Conservation (phyloP, 2,888 invertebrate genomes). For the Synanthedon formicaeformis region DNA sequence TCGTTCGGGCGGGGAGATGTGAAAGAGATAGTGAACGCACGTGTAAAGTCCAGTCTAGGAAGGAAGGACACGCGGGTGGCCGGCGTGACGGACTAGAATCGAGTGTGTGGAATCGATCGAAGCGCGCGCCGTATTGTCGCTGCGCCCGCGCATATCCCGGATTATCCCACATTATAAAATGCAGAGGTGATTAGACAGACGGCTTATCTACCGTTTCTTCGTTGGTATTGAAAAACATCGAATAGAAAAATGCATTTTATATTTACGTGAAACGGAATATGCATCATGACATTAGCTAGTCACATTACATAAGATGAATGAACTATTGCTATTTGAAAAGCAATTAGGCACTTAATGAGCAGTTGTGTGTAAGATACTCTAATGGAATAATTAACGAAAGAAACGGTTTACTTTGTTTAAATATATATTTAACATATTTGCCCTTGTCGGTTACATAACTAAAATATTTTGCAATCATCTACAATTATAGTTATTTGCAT, state of each 20-base stretch:
- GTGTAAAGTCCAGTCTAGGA: conserved; percentile 18
- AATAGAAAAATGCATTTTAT: too few relatives aligned
- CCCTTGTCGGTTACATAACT: too few relatives aligned
- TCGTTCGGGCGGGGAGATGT: conserved; percentile 16
- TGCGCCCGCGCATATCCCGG: conserved; percentile 1
- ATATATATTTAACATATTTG: too few relatives aligned
- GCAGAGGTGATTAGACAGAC: neutral
- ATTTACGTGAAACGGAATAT: too few relatives aligned
- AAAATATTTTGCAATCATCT: too few relatives aligned
- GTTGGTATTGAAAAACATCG: too few relatives aligned
- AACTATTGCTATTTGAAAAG: neutral
- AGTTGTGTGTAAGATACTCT: neutral
- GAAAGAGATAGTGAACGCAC: conserved; percentile 23
- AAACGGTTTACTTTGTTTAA: too few relatives aligned
- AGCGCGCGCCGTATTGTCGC: conserved; percentile 7
- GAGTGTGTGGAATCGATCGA: conserved; percentile 22
- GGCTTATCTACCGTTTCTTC: neutral
- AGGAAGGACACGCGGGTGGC: conserved; percentile 29
- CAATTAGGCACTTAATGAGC: conserved; percentile 3
- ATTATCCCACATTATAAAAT: neutral
- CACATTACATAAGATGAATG: neutral
- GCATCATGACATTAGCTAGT: too few relatives aligned
- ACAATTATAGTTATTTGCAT: too few relatives aligned
- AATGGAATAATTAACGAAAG: too few relatives aligned
- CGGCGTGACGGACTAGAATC: conserved; percentile 29